Percentiles rank a stretch among this genome's conserved stretches.
Conservation (phyloP, 2,113 vertebrate species). For the Redunca redunca region DNA sequence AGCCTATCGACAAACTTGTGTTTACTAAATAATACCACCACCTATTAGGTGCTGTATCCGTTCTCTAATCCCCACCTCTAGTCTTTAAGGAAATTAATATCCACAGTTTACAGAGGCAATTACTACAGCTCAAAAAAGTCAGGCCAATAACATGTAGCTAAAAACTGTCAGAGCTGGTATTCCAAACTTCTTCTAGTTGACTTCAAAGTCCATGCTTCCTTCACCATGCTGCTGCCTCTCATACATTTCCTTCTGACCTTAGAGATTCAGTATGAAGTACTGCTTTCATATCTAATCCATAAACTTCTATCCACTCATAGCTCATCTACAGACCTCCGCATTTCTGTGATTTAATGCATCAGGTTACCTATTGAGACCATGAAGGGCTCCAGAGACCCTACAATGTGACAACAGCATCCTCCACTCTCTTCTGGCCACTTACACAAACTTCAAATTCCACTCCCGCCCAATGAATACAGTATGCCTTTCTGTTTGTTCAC, state of each 20-base stretch:
- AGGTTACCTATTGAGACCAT: fast-evolving
- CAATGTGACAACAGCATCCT: neutral
- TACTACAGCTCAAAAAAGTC: neutral
- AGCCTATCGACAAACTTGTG: neutral
- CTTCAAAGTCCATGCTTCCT: neutral
- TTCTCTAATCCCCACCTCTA: neutral
- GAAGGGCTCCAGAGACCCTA: neutral
- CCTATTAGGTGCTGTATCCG: fast-evolving
- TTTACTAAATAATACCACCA: neutral
- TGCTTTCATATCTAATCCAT: neutral
- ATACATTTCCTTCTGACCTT: neutral
- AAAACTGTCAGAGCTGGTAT: neutral
- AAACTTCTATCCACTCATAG: neutral
- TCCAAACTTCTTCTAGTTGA: neutral
- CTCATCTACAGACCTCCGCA: neutral
- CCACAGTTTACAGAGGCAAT: neutral
- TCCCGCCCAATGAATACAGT: neutral
- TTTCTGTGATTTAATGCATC: neutral
- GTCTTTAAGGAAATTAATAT: neutral
- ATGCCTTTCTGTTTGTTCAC: neutral
- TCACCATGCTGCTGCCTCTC: neutral
- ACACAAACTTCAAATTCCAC: neutral
- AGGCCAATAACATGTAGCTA: too few species aligned
- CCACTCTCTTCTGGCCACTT: neutral
- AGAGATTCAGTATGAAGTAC: neutral